Percentiles rank a stretch among this genome's conserved stretches.
Evolutionary conservation across 2,113 vertebrate species (phyloP).

Genomic region (Fregata magnificens): DNA sequence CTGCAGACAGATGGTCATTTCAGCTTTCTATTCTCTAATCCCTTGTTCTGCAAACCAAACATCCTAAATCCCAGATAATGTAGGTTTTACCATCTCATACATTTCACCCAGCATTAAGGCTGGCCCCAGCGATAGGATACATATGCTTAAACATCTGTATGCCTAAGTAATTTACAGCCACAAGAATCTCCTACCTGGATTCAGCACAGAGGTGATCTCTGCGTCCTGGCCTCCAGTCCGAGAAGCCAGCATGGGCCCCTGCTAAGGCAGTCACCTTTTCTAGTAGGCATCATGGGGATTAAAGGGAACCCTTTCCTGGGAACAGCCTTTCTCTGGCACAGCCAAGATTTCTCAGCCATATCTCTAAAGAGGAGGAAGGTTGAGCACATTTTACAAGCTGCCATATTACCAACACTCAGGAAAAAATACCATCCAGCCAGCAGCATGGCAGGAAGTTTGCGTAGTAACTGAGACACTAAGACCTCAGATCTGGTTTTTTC

Average conservation of each 20-base stretch:
- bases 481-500: background rate
- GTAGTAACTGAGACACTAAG: background rate
- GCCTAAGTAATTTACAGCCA: background rate
- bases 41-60: slow-evolving; percentile 76
- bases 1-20: slow-evolving; percentile 83
- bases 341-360: background rate
- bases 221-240: background rate
- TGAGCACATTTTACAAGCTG: background rate
- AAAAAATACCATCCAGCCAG: background rate
- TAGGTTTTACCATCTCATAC: slow-evolving; percentile 78
- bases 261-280: background rate
- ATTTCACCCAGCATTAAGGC: slow-evolving; percentile 79
- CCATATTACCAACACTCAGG: background rate
- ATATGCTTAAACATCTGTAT: slow-evolving; percentile 85
- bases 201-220: background rate
- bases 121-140: slow-evolving; percentile 67
- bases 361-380: background rate
- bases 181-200: background rate
- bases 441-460: background rate
- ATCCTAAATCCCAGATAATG: slow-evolving; percentile 87
- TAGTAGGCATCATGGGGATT: background rate
- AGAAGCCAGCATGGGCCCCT: background rate
- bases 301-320: background rate
- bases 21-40: slow-evolving; percentile 82
- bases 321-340: background rate